A percentile compares a stretch with the other conserved stretches of the same genome.
Evolutionary conservation across 2,113 vertebrate genomes (phyloP).

Genomic region (Salvelinus fontinalis): DNA sequence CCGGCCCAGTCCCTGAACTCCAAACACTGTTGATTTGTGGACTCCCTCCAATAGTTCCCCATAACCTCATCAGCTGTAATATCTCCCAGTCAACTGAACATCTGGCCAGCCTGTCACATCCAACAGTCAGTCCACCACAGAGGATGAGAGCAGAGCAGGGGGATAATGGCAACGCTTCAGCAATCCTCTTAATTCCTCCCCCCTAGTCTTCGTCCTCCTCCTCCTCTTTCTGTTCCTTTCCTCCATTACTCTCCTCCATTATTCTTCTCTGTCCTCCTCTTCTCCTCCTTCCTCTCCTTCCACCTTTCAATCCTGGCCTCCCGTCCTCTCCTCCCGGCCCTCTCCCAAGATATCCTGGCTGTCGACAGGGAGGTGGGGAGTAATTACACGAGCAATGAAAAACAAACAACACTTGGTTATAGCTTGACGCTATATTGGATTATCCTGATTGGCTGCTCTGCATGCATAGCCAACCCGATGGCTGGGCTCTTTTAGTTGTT

Average conservation of each 20-base stretch:
- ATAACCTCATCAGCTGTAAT: slow-evolving; percentile 1
- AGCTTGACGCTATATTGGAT: slow-evolving; percentile 36
- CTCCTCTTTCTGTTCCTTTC: slow-evolving; percentile 5
- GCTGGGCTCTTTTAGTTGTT: slow-evolving; percentile 37
- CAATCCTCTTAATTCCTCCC: slow-evolving; percentile 11
- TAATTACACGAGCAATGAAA: slow-evolving; percentile 51
- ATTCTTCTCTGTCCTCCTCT: slow-evolving; percentile 15
- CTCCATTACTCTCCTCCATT: background rate
- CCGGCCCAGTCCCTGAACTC: slow-evolving; percentile 28
- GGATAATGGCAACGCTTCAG: background rate
- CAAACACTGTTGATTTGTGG: slow-evolving; percentile 16
- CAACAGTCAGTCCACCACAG: background rate
- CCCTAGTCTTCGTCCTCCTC: slow-evolving; percentile 17
- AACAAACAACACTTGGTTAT: slow-evolving; percentile 50
- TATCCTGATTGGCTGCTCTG: slow-evolving; percentile 38
- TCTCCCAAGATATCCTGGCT: background rate
- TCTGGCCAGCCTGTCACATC: slow-evolving; percentile 4
- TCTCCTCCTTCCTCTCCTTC: slow-evolving; percentile 3
- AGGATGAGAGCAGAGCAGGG: background rate
- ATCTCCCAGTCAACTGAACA: slow-evolving; percentile 1
- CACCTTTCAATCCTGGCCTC: background rate
- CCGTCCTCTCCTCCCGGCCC: slow-evolving; percentile 25
- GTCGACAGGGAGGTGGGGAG: slow-evolving; percentile 17
- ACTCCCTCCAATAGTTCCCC: slow-evolving; percentile 27
- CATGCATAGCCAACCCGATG: slow-evolving; percentile 19